phyloP scores from a whole-genome alignment of 1,140 invertebrate genomes.

The Delia radicum region DNA sequence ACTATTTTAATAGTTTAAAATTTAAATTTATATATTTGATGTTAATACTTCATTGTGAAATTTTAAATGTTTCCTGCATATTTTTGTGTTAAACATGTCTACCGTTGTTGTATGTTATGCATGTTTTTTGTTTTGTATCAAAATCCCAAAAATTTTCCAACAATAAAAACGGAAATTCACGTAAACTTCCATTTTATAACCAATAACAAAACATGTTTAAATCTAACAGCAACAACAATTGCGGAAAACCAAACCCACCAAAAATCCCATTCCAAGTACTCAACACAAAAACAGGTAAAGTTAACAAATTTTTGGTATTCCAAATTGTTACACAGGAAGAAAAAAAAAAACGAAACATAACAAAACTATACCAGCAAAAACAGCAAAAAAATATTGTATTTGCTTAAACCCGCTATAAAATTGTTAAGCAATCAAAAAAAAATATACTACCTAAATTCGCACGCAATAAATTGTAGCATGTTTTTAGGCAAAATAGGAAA shows the following conservation, averaged over 20 bases:
- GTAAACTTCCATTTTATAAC: neutral
- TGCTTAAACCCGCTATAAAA: no score
- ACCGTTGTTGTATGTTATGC: neutral
- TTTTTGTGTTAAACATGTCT: neutral
- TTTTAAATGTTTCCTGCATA: neutral
- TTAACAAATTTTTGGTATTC: neutral
- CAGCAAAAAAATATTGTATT: no score
- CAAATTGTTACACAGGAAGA: neutral
- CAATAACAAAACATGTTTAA: slow-evolving; percentile 1
- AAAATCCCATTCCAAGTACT: neutral
- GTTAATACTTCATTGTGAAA: no score
- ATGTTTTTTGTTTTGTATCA: no score
- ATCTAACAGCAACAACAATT: neutral
- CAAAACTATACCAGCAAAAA: neutral
- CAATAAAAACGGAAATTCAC: slow-evolving; percentile 10
- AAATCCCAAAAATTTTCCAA: neutral
- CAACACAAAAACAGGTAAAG: neutral
- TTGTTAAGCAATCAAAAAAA: no score
- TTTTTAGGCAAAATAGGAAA: slow-evolving; percentile 3
- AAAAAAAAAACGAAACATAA: neutral
- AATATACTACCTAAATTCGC: slow-evolving; percentile 4
- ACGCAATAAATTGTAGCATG: slow-evolving; percentile 22
- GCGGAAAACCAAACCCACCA: neutral
- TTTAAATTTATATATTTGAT: no score
- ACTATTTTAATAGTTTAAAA: no score